Evolutionary conservation across 2,113 vertebrate genomes (phyloP).

Genomic region (Pollachius pollachius): DNA sequence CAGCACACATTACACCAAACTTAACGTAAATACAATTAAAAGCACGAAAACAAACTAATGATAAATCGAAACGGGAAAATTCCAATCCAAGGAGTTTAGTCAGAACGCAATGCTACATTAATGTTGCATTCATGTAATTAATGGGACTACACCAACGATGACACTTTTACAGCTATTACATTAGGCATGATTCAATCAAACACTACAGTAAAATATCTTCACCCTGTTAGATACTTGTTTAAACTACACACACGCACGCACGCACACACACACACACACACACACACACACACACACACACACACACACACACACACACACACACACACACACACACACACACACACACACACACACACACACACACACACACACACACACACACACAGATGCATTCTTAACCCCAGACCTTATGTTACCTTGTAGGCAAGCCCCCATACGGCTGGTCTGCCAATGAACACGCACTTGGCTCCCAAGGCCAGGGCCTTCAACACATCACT

Average conservation of each 20-base stretch:
- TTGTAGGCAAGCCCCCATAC: conserved; percentile 93
- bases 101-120: too few species aligned
- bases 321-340: neutral
- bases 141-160: too few species aligned
- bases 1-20: neutral
- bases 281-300: neutral
- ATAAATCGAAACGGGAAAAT: too few species aligned
- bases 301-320: neutral
- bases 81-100: too few species aligned
- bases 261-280: neutral
- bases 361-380: neutral
- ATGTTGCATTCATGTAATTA: too few species aligned
- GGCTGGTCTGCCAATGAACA: conserved; percentile 90
- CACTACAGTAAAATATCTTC: too few species aligned
- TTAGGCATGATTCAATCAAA: too few species aligned
- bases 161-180: too few species aligned
- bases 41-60: too few species aligned
- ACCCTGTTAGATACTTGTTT: too few species aligned
- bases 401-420: conserved; percentile 65
- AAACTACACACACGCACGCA: neutral
- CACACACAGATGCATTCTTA: neutral
- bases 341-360: neutral
- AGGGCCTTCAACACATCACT: conserved; percentile 88
- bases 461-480: conserved; percentile 89
- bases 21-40: neutral